Evolutionary conservation across 2,888 invertebrate genomes (phyloP), one percentile per base, ranked within the genome.

Genomic region (Eucera pruinosa): DNA sequence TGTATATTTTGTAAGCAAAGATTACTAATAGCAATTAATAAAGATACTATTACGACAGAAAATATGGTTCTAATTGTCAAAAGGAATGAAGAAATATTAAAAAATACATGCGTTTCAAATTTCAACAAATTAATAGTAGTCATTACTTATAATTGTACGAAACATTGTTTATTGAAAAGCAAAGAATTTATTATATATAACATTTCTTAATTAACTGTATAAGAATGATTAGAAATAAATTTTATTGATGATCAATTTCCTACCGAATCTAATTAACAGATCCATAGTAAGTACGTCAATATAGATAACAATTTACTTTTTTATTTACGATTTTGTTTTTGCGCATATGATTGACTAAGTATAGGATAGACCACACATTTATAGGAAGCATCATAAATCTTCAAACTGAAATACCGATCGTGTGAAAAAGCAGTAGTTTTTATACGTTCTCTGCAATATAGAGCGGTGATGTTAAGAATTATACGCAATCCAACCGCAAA

Each of bases 1-100:
- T 85, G 87, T 89, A 90, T 89, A 89, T 90, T 90, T 90, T 90
- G 86, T 90, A 90, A 89, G 86, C 83, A 85, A 86, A 85, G 81
- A 86, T 87, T 86, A 86, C 87, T 77, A 79, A 87, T 87, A 87
- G 85, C 74, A 80, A 87, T 83, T 86, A 89, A 90, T 90, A 90
- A 89, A 89, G 72, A 83, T 88, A 77, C 36, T 73, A 77, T 68
- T 69, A 74, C 50, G 36, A 64, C 27, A 69, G 30, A 70, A 55
- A 57, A 39, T 36, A 47, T 66, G n/a, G 43, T 66, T 66, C 57
- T 48, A 61, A 50, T 68, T 68, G 30, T 60, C 27, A 60, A 27
- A 7, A 47, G 33, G 11, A 45, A 25, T 47, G 33, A 36, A 45
- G n/a, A 36, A 36, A 43, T 45, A 23, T 15, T 41, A 33, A 39